Base-by-base conservation (phyloP, 2,888 invertebrate genomes). In the Acleris literana region DNA sequence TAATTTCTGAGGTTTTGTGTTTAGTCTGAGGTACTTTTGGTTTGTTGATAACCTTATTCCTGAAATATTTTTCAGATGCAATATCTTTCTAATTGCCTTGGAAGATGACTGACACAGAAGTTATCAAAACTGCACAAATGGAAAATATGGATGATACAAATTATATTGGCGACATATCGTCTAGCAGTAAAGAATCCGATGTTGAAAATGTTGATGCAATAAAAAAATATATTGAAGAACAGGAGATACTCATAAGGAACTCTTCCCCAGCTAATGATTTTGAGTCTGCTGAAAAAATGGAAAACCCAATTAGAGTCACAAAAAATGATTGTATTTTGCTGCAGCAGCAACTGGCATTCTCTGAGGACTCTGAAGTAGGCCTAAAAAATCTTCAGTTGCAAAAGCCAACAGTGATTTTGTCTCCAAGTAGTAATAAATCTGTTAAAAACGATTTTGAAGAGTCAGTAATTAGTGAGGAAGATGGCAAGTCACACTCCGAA, bases 1-100 rank as follows among this genome's bases (percentile, higher is more conserved):
- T 9, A 33, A 33, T 33, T 33, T 9, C 9, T 9, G 7, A 9
- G 2, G 9, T 33, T 9, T 33, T 9, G 33, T 33, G 9, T 33
- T 33, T 9, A 33, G 33, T 33, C 9, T 9, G 9, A 33, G 3
- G 33, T 33, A 33, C 9, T 33, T 33, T 33, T 33, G 9, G 33
- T 33, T 33, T 9, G 33, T 33, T 9, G 33, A 33, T 39, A 11
- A 39, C 39, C 13, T 33, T 25, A 33, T 20, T 20, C 48, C 43
- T 11, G 54, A 56, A 51, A 53, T 33, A 55, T 51, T 54, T 59
- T 33, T 0, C 78, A 93, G 96, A 95, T 72, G 95, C 95, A 7
- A 90, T 95, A 57, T 96, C 96, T 7, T 95, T 95, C 68, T 95
- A 96, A 63, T 96, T 96, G 85, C 92, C 94, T 4, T 95, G 95